A percentile compares a stretch with the other conserved stretches of the same genome.
Conservation (phyloP, 1,140 invertebrate species). For the Chironomus tepperi region DNA sequence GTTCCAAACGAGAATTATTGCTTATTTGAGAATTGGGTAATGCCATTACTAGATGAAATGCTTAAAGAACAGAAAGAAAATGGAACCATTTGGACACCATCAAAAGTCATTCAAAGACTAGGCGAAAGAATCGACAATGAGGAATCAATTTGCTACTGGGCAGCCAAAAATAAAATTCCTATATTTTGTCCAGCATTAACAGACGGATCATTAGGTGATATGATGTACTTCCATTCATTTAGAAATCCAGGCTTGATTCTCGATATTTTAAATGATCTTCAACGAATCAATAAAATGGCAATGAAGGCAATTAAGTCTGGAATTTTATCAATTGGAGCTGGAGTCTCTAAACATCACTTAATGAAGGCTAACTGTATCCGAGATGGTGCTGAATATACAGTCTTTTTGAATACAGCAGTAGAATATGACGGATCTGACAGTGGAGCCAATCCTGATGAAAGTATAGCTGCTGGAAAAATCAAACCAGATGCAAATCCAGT, state of each 20-base stretch:
- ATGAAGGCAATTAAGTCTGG: constrained; percentile 87
- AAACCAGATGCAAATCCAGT: constrained; percentile 80
- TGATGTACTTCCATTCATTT: constrained; percentile 98
- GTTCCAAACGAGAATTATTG: constrained; percentile 99
- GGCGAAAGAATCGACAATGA: constrained; percentile 87
- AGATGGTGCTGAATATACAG: constrained; percentile 93
- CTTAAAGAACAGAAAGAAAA: constrained; percentile 75
- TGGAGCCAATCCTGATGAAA: constrained; percentile 95
- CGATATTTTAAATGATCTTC: constrained; percentile 90
- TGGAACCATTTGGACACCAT: constrained; percentile 86
- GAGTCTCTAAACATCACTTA: constrained; percentile 96
- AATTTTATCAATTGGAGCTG: constrained; percentile 94
- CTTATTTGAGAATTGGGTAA: constrained; percentile 96
- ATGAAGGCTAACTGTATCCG: constrained; percentile 97
- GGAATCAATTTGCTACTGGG: constrained; percentile 96
- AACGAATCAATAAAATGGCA: constrained; percentile 87
- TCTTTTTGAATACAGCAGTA: constrained; percentile 93
- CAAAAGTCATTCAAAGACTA: constrained; percentile 71
- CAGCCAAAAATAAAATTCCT: constrained; percentile 94
- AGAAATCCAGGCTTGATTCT: constrained; percentile 86
- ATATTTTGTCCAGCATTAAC: constrained; percentile 97
- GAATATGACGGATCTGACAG: constrained; percentile 99
- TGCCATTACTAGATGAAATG: constrained; percentile 89
- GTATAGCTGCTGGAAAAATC: constrained; percentile 98
- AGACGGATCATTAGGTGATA: constrained; percentile 98